Conservation (phyloP, 2,113 vertebrate species). For the Platysternon megacephalum region DNA sequence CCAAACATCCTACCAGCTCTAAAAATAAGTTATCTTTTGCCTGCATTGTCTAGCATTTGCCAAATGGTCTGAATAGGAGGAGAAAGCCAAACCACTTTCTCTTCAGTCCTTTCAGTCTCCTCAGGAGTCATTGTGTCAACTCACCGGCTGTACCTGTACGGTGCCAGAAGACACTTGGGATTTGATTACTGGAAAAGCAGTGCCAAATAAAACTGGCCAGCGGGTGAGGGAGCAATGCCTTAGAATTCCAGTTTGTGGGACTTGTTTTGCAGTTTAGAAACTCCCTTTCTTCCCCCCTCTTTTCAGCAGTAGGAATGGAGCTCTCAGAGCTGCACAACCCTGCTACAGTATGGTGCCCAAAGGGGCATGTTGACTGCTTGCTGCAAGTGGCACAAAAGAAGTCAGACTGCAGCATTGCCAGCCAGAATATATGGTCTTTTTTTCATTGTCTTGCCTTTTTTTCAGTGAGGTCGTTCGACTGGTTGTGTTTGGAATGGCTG, state of each 20-base stretch:
- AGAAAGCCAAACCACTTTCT: not conserved
- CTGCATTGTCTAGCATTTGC: not conserved
- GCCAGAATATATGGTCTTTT: not conserved
- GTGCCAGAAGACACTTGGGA: not conserved
- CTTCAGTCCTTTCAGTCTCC: not conserved
- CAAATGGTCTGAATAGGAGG: not conserved
- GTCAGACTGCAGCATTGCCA: not conserved
- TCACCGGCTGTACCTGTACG: not conserved
- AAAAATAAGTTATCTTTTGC: not conserved
- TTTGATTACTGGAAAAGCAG: not conserved
- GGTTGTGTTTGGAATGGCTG: not conserved
- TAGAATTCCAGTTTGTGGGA: not conserved
- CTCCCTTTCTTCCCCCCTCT: not conserved
- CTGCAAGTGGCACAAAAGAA: not conserved
- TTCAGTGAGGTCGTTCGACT: not conserved
- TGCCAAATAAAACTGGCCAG: not conserved
- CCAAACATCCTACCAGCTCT: not conserved
- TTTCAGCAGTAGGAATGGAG: not conserved
- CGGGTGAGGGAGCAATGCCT: not conserved
- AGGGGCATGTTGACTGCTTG: not conserved
- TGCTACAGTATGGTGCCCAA: not conserved
- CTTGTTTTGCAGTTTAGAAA: not conserved
- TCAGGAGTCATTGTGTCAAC: not conserved
- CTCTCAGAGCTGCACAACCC: not conserved
- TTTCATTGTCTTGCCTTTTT: not conserved